Evolutionary conservation across 30 jellyfish, hydroid and myxozoan genomes (phyloP).

Genomic region (Aurelia aurita complex sp. Pacific): DNA sequence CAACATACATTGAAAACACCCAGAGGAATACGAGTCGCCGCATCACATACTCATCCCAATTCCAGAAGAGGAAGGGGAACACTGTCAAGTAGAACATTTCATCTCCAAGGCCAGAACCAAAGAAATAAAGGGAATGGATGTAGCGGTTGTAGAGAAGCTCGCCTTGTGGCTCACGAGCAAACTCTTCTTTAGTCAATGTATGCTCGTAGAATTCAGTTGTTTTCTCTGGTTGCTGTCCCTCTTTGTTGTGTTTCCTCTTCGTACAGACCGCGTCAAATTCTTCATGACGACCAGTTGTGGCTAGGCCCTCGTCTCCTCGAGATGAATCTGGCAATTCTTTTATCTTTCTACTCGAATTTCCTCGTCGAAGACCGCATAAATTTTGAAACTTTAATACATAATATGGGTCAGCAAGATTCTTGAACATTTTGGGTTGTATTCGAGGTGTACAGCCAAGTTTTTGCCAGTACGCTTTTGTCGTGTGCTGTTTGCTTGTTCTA

Average conservation of each 20-base stretch:
- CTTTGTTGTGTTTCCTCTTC: not conserved
- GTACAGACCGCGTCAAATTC: constrained; percentile 7
- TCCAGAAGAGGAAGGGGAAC: constrained; percentile 92
- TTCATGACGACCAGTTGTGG: constrained; percentile 1
- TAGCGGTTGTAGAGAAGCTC: constrained; percentile 82
- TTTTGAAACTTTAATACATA: constrained; percentile 84
- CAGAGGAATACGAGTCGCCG: constrained; percentile 86
- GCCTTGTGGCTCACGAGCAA: constrained; percentile 55
- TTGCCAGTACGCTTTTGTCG: no score
- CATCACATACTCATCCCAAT: constrained; percentile 88
- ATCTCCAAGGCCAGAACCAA: constrained; percentile 96
- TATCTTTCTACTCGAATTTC: constrained; percentile 42
- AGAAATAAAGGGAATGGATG: constrained; percentile 73
- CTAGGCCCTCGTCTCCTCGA: constrained; percentile 59
- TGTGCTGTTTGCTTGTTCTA: no score
- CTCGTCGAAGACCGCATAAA: constrained; percentile 79
- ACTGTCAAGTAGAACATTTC: constrained; percentile 88
- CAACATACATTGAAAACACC: constrained; percentile 95
- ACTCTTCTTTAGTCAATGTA: constrained; percentile 37
- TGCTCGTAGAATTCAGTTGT: constrained; percentile 26
- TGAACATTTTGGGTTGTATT: constrained; percentile 54
- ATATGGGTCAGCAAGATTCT: constrained; percentile 75
- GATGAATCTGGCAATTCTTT: constrained; percentile 10
- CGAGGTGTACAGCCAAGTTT: no score
- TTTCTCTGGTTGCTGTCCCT: not conserved